Evolutionary conservation across 2,113 vertebrate species (phyloP), one percentile per base, ranked within the genome.

Genomic region (Corythornis cristatus): DNA sequence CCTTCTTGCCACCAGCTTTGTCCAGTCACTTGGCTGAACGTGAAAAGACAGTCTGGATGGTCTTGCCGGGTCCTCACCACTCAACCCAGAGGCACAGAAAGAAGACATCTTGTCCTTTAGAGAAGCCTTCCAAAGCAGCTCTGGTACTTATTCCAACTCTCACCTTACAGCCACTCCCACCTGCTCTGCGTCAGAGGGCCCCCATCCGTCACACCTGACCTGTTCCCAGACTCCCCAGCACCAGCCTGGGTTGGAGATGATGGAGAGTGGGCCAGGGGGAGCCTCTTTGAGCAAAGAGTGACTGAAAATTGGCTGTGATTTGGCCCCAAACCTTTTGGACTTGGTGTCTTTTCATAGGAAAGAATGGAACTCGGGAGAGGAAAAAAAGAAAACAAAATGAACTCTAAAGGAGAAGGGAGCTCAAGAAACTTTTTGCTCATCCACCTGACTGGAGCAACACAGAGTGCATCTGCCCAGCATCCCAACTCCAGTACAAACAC

Each of bases 111-210:
- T 68, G 92, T 77, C 78, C 74, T 80, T 86, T 82, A 3, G 3
- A 40, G 40, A 78, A 81, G 89, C 94, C 87, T 90, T 76, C 88
- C 31, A 28, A 89, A n/a, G 89, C 8, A 53, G 64, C 77, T 72
- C 68, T 21, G 60, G 86, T 83, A 71, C 92, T 88, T 56, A 74
- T 37, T 71, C 46, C 92, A 40, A 93, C 86, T 93, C 81, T 81
- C 88, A 96, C 86, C 4, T 94, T 91, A 94, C 86, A 89, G 86
- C 82, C 86, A 64, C 50, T 91, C 88, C 95, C 89, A 79, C 95
- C 10, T 2, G 8, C 56, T 28, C 92, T 95, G 94, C 92, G 93
- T 95, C 96, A 88, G 78, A 75, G 62, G 83, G 90, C 78, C 78
- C 81, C 53, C 3, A 74, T 48, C 92, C 48, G 77, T 85, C 93